Base-by-base conservation (phyloP, 2,797 vertebrate genomes). In the Percopsis omiscomaycus region DNA sequence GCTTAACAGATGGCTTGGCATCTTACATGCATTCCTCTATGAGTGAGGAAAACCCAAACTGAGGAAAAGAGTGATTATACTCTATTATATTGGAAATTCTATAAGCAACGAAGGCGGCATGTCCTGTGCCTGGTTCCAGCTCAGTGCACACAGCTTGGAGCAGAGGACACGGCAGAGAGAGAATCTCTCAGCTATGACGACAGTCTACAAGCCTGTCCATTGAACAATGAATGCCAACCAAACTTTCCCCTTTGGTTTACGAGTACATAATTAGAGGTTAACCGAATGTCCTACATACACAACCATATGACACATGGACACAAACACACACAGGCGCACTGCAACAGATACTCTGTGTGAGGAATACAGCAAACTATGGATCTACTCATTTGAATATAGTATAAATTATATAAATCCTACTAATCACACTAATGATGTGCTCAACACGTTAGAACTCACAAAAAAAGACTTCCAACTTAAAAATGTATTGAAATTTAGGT, bases 31-130 rank as follows among this genome's bases (percentile, higher is more conserved):
- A 71, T 68, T 54, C 47, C 55, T 28, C 37, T 10, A 13, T 29
- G 74, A 44, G 28, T 53, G 48, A 77, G 66, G 52, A 59, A 64
- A 66, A 46, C 1, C 13, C 9, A 54, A 11, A 47, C n/a, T 53
- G 54, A 71, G 45, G 71, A 72, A 84, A 78, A 73, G 52, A 61
- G 63, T 62, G 65, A 16, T 44, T 37, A 37, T 37, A 8, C 8
- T 37, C 32, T 8, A 37, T 37, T 5, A 37, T 37, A 37, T 37
- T 37, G 32, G 32, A 37, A 37, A 37, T 61, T 63, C 67, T 63
- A 1, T 14, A 70, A 62, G 32, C 61, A 71, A 57, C 68, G 58
- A 64, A 6, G 27, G 30, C 6, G 57, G 55, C 50, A 16, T 2
- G 12, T 16, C 50, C n/a, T 2, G 12, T 16, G 42, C 37, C 64